Evolutionary conservation across 1,140 invertebrate genomes (phyloP), one percentile per base, ranked within the genome.

Genomic region (Thaumetopoea pityocampa): DNA sequence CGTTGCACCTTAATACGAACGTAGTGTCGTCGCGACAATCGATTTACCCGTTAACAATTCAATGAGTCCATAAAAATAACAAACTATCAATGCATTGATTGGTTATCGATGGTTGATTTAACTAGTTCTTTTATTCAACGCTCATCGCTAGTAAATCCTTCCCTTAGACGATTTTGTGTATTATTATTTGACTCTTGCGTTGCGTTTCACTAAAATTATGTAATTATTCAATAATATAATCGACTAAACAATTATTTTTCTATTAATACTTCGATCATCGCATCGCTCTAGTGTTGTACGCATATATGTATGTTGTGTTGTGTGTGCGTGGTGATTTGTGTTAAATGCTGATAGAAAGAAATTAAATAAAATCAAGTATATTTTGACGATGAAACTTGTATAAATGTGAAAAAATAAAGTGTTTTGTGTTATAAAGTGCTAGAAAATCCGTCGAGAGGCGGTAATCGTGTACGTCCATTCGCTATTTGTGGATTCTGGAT

Each of bases 401-500:
- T 80, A 80, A 84, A 84, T 81, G 76, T 80, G 71, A 81, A 78
- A 51, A 79, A 78, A 72, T 60, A 64, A 50, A 57, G 67, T 70
- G 71, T 77, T 70, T 81, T 69, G 80, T 81, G 76, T 73, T 74
- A 79, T 77, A 67, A 73, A 81, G 80, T 80, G 77, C 64, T 65
- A 77, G 74, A 73, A 67, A 76, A 73, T 72, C 77, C 80, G 80
- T 84, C 80, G 78, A 61, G 60, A 81, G 80, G 77, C 80, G 80
- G 76, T 80, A 84, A 81, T 81, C 77, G 76, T 80, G 77, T 81
- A 81, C 69, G 80, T 84, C 81, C 76, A 72, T 73, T 81, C 59
- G 77, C 80, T 84, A 84, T 84, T 82, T 83, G 79, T 81, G 79
- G 80, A 85, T 80, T 83, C 80, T 85, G 83, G 71, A 85, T 85